phyloP scores from a whole-genome alignment of 2,113 vertebrate genomes.

The Rhynchomys soricoides region DNA sequence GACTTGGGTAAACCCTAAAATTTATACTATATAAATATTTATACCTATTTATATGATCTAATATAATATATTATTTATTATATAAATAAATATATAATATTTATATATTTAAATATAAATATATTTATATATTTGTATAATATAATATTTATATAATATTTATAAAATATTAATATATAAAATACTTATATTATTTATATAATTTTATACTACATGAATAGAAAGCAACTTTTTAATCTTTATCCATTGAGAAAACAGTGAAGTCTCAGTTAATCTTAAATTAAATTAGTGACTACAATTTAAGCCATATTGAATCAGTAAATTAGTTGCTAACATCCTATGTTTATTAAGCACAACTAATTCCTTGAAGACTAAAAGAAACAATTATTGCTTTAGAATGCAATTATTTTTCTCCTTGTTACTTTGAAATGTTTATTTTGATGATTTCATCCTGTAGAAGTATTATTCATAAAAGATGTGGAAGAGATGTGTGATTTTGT shows the following conservation, averaged over 20 bases:
- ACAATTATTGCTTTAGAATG: not conserved
- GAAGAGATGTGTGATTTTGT: rapidly evolving
- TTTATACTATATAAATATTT: no score
- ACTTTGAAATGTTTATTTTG: slow-evolving; percentile 8
- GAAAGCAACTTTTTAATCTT: not conserved
- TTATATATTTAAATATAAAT: no score
- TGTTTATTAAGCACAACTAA: not conserved
- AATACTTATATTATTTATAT: no score
- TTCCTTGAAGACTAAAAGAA: not conserved
- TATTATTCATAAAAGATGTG: not conserved
- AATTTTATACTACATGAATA: no score
- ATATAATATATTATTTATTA: no score
- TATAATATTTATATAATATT: no score
- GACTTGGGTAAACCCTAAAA: not conserved
- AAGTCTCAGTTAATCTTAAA: not conserved
- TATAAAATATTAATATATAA: no score
- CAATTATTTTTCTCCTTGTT: not conserved
- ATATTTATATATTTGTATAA: no score
- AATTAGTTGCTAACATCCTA: not conserved
- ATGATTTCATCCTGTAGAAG: not conserved
- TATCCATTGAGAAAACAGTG: not conserved
- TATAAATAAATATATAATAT: no score
- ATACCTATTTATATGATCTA: no score
- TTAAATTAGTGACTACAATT: not conserved
- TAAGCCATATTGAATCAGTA: not conserved